These are phyloP conservation scores for Ctenomys sociabilis DNA, from an alignment of 2,113 vertebrate species.

Conservation along the genomic window DNA sequence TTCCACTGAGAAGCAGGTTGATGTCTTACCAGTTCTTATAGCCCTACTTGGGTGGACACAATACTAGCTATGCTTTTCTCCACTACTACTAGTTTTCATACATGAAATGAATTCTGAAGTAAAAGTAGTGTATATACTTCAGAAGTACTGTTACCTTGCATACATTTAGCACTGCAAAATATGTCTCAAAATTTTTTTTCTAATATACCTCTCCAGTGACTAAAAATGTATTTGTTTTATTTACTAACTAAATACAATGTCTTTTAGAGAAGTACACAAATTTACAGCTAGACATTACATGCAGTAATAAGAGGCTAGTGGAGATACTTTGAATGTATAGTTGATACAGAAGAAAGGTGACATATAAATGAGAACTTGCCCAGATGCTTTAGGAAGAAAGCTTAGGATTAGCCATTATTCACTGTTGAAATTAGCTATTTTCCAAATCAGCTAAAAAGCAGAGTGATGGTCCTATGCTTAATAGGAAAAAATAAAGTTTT, in stretches of 20 bases:
- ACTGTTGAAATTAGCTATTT: background rate
- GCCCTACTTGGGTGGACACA: background rate
- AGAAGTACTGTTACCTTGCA: background rate
- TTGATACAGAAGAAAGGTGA: background rate
- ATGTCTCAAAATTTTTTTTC: background rate
- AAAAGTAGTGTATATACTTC: background rate
- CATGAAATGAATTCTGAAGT: background rate
- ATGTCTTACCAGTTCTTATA: background rate
- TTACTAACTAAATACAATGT: background rate
- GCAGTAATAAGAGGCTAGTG: background rate
- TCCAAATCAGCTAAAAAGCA: too few species aligned
- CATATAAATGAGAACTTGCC: background rate
- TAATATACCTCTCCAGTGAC: background rate
- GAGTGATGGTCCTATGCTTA: too few species aligned
- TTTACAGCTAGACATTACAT: background rate
- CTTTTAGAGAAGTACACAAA: background rate
- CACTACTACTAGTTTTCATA: background rate
- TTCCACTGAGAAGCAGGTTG: background rate
- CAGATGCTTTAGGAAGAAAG: too few species aligned
- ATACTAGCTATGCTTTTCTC: background rate
- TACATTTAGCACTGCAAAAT: background rate
- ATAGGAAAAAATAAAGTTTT: too few species aligned
- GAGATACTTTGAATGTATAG: background rate
- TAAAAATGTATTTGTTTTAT: background rate
- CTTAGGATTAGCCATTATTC: background rate